Evolutionary conservation across 2,888 invertebrate species (phyloP).

Genomic region (Folsomia manolachei): DNA sequence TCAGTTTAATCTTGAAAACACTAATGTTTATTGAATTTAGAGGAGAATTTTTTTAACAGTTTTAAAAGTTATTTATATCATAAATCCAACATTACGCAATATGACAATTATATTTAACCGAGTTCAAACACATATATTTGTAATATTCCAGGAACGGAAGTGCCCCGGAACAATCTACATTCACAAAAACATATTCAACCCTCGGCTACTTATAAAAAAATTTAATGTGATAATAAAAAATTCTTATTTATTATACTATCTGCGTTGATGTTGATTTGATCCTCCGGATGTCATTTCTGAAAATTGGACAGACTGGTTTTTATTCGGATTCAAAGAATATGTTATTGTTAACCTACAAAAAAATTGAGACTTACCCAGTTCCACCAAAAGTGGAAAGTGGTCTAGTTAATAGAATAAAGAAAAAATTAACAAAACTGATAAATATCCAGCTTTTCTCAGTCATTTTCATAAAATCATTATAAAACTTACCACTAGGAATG

Average conservation of each 20-base stretch:
- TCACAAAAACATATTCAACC: conserved; percentile 91
- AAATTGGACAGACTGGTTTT: too few relatives aligned
- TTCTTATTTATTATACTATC: neutral
- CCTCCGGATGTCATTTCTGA: conserved; percentile 3
- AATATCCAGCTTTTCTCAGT: too few relatives aligned
- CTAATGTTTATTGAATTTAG: neutral
- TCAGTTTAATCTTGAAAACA: conserved; percentile 38
- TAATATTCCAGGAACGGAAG: conserved; percentile 48
- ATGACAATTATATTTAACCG: neutral
- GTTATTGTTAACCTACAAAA: too few relatives aligned
- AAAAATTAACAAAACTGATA: neutral
- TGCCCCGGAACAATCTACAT: conserved; percentile 58
- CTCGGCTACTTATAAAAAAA: conserved; percentile 49
- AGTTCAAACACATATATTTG: conserved; percentile 12
- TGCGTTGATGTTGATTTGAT: conserved; percentile 1
- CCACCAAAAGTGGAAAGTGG: neutral
- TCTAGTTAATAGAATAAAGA: neutral
- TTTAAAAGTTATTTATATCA: conserved; percentile 5
- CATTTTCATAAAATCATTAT: too few relatives aligned
- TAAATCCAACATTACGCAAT: neutral
- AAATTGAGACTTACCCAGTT: too few relatives aligned
- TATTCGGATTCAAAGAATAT: too few relatives aligned
- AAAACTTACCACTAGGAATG: conserved; percentile 65
- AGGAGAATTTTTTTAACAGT: conserved; percentile 7
- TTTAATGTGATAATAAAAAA: conserved; percentile 5